Percentiles rank a stretch among this genome's conserved stretches.
These are phyloP conservation scores for Pycnonotus jocosus DNA, from an alignment of 2,113 vertebrate genomes.

Conservation along the genomic window DNA sequence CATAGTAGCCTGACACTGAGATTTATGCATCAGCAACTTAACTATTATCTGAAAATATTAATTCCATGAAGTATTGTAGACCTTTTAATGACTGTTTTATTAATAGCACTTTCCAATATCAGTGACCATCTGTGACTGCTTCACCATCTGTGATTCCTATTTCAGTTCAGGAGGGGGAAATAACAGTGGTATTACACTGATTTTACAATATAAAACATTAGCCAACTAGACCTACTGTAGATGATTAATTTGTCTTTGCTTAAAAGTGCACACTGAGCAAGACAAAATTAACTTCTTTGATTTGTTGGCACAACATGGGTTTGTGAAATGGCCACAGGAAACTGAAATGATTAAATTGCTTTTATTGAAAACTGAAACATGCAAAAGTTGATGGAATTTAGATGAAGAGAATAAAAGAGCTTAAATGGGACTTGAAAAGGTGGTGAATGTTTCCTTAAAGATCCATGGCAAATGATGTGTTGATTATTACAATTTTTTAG, in stretches of 20 bases:
- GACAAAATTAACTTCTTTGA: constrained; percentile 35
- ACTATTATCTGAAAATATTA: neutral
- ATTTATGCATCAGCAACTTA: neutral
- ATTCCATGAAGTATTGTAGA: neutral
- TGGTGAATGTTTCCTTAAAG: neutral
- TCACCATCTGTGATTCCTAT: constrained; percentile 27
- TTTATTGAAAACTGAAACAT: neutral
- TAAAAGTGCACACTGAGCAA: neutral
- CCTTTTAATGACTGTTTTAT: constrained; percentile 3
- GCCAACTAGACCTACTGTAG: neutral
- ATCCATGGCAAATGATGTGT: neutral
- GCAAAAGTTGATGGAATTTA: constrained; percentile 10
- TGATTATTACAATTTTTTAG: neutral
- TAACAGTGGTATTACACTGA: neutral
- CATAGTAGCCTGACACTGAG: neutral
- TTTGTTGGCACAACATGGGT: constrained; percentile 25
- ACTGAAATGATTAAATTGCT: constrained; percentile 3
- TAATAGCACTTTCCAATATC: constrained; percentile 4
- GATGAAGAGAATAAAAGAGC: neutral
- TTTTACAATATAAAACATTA: constrained; percentile 10
- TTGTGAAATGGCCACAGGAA: neutral
- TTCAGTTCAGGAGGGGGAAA: neutral
- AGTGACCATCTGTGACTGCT: constrained; percentile 17
- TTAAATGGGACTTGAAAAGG: neutral
- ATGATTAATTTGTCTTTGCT: constrained; percentile 39